phyloP scores from a whole-genome alignment of 2,888 invertebrate species.

The Pyrocoelia pectoralis region DNA sequence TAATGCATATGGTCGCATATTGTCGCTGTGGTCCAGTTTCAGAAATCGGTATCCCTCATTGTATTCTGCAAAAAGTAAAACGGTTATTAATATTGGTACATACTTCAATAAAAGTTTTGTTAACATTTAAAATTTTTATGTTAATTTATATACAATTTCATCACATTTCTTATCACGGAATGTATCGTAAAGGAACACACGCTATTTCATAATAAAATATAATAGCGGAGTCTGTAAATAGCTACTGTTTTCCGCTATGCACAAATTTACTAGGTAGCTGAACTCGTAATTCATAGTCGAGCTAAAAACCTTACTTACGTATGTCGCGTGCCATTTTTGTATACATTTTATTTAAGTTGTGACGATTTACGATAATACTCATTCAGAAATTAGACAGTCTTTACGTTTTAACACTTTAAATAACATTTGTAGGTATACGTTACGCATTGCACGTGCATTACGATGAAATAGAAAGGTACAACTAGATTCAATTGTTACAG shows the following conservation, averaged over 20 bases:
- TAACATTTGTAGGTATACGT: background rate
- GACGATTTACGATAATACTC: background rate
- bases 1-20: conserved; percentile 51
- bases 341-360: background rate
- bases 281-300: conserved; percentile 7
- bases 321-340: background rate
- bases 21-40: conserved; percentile 39
- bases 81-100: background rate
- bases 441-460: background rate
- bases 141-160: conserved; percentile 3
- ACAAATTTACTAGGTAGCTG: background rate
- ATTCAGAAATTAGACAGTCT: too few species aligned
- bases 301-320: background rate
- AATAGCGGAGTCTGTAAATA: background rate
- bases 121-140: background rate
- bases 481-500: background rate
- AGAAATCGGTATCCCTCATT: conserved; percentile 41
- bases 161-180: conserved; percentile 2
- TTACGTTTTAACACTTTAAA: background rate
- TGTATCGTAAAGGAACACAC: conserved; percentile 2
- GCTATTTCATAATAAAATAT: conserved; percentile 9
- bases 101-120: background rate
- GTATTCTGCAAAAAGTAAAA: conserved; percentile 40
- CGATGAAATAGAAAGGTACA: background rate
- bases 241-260: background rate